These are phyloP conservation scores for Tiphia femorata DNA, from an alignment of 2,888 invertebrate genomes.

Conservation along the genomic window DNA sequence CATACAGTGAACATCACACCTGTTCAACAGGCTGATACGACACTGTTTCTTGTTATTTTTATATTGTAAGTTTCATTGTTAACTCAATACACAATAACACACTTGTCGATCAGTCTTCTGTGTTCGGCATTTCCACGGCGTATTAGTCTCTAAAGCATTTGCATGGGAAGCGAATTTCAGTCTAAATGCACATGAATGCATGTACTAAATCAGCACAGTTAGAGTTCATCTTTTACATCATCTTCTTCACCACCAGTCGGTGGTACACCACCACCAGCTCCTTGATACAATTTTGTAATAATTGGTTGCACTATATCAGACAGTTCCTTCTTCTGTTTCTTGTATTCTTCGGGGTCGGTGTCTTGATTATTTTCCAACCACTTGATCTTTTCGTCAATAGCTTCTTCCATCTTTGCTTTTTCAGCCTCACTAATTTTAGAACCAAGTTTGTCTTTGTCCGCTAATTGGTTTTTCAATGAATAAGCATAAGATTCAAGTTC, in stretches of 20 bases:
- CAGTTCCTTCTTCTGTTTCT: conserved; percentile 94
- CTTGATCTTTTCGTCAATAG: conserved; percentile 96
- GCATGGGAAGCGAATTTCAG: conserved; percentile 57
- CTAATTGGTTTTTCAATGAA: conserved; percentile 96
- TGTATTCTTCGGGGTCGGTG: conserved; percentile 91
- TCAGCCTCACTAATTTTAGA: conserved; percentile 90
- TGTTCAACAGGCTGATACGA: conserved; percentile 22
- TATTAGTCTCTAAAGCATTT: conserved; percentile 51
- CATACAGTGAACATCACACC: conserved; percentile 33
- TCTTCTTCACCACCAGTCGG: conserved; percentile 77
- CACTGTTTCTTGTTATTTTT: not conserved
- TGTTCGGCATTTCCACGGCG: conserved; percentile 28
- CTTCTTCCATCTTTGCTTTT: conserved; percentile 93
- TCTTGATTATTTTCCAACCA: conserved; percentile 98
- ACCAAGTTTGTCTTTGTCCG: conserved; percentile 97
- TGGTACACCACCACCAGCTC: conserved; percentile 84
- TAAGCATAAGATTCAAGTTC: conserved; percentile 98
- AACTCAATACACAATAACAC: not conserved
- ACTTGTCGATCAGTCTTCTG: conserved; percentile 32
- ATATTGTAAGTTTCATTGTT: not conserved
- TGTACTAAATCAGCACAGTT: conserved; percentile 50
- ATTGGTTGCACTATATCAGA: conserved; percentile 98
- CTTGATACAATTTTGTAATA: conserved; percentile 95
- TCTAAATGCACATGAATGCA: conserved; percentile 50
- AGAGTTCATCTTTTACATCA: conserved; percentile 81